Percentiles rank a stretch among this genome's conserved stretches.
Conservation (phyloP, 2,113 vertebrate species). For the Cepphus grylle region DNA sequence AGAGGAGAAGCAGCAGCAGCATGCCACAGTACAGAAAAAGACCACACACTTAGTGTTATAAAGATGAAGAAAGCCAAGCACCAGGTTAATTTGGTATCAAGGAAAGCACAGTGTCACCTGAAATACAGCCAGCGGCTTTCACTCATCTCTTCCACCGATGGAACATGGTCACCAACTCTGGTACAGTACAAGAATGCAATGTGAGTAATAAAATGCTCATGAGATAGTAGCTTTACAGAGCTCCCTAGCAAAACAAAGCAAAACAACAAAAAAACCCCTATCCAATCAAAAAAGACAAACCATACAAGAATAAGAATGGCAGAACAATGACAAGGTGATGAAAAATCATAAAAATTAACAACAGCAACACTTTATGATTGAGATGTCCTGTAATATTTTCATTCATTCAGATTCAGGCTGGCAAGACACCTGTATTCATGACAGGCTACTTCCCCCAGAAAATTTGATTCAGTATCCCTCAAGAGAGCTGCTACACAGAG, state of each 20-base stretch:
- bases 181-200: conserved; percentile 77
- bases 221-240: neutral
- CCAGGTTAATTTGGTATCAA: conserved; percentile 57
- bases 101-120: conserved; percentile 79
- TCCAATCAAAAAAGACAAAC: neutral
- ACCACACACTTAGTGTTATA: conserved; percentile 45
- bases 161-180: conserved; percentile 80
- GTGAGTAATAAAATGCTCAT: conserved; percentile 59
- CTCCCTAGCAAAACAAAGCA: neutral
- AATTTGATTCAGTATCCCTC: neutral
- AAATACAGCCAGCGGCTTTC: conserved; percentile 79
- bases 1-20: neutral
- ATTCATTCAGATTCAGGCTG: neutral
- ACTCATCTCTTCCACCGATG: conserved; percentile 77
- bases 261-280: neutral
- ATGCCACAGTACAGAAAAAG: conserved; percentile 39
- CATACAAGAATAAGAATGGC: neutral
- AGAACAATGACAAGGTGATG: neutral
- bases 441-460: neutral
- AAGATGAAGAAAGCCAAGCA: conserved; percentile 66
- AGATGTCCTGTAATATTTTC: neutral
- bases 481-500: neutral
- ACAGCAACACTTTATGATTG: neutral
- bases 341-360: neutral
- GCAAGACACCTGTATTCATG: neutral